phyloP scores from a whole-genome alignment of 2,888 invertebrate genomes.

The Hipparchia sbordonii region DNA sequence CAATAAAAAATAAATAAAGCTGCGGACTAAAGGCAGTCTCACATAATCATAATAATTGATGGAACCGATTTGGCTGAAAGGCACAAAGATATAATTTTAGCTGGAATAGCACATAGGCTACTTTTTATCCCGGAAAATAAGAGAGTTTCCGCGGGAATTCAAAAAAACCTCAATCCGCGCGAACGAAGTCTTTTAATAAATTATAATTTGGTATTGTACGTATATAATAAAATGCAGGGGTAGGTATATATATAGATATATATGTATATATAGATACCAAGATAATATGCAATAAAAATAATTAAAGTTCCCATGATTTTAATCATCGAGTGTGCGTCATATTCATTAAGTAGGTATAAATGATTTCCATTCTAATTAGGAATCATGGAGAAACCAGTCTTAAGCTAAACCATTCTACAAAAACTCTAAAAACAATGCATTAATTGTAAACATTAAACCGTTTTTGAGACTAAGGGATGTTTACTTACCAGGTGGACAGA shows the following conservation, averaged over 20 bases:
- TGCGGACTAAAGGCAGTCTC: neutral
- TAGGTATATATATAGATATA: too few relatives aligned
- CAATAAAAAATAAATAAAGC: neutral
- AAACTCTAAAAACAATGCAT: neutral
- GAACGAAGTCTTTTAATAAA: too few relatives aligned
- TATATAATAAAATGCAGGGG: too few relatives aligned
- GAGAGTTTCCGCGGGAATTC: too few relatives aligned
- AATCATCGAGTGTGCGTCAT: conserved; percentile 11
- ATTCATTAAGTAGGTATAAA: neutral
- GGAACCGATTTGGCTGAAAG: too few relatives aligned
- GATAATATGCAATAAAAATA: neutral
- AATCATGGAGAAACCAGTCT: neutral
- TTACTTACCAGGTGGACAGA: neutral
- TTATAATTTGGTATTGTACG: too few relatives aligned
- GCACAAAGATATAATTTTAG: too few relatives aligned
- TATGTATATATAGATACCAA: too few relatives aligned
- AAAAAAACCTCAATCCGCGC: too few relatives aligned
- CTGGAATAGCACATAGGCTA: too few relatives aligned
- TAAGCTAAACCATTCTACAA: neutral
- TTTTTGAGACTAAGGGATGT: neutral
- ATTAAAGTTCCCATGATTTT: neutral
- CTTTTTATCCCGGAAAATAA: too few relatives aligned
- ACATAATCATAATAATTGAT: neutral
- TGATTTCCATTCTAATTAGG: conserved; percentile 11
- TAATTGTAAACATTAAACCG: neutral